These are phyloP conservation scores for Leptoteleia sp. DNA, from an alignment of 1,140 invertebrate genomes.

Conservation along the genomic window DNA sequence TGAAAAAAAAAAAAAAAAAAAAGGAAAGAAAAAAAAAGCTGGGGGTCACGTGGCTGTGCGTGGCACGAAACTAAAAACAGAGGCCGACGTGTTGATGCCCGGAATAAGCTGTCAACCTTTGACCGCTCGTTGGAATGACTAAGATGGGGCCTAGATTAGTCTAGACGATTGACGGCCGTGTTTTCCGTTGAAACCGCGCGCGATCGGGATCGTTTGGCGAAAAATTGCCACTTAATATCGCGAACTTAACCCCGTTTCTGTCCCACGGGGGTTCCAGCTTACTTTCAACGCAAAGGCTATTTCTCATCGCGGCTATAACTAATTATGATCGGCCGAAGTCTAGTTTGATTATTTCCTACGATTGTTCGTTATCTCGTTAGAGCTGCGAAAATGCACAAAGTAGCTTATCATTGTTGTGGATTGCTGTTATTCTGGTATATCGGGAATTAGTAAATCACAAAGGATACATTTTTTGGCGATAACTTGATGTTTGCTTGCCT, in stretches of 20 bases:
- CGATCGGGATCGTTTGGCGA: not conserved
- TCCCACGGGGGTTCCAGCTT: constrained; percentile 54
- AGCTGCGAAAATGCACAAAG: constrained; percentile 41
- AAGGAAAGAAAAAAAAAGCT: too few relatives aligned
- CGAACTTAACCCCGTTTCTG: constrained; percentile 62
- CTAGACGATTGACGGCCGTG: constrained; percentile 54
- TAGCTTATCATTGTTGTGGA: constrained; percentile 43
- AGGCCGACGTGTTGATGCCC: constrained; percentile 5
- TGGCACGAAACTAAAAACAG: too few relatives aligned
- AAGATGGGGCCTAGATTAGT: constrained; percentile 52
- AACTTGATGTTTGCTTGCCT: constrained; percentile 36
- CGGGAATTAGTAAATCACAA: constrained; percentile 51
- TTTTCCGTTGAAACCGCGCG: constrained; percentile 32
- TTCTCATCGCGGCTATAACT: constrained; percentile 30
- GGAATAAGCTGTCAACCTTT: constrained; percentile 38
- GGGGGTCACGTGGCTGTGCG: too few relatives aligned
- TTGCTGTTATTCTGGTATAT: constrained; percentile 49
- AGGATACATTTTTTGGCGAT: constrained; percentile 49
- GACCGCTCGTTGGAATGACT: constrained; percentile 30
- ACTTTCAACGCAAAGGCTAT: constrained; percentile 8
- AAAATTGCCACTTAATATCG: constrained; percentile 46
- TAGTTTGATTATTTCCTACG: constrained; percentile 63
- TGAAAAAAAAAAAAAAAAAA: too few relatives aligned
- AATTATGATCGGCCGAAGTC: constrained; percentile 60
- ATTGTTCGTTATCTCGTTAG: constrained; percentile 60